A percentile compares a stretch with the other conserved stretches of the same genome.
Evolutionary conservation across 1,140 invertebrate species (phyloP).

Genomic region (Drosophila saltans): DNA sequence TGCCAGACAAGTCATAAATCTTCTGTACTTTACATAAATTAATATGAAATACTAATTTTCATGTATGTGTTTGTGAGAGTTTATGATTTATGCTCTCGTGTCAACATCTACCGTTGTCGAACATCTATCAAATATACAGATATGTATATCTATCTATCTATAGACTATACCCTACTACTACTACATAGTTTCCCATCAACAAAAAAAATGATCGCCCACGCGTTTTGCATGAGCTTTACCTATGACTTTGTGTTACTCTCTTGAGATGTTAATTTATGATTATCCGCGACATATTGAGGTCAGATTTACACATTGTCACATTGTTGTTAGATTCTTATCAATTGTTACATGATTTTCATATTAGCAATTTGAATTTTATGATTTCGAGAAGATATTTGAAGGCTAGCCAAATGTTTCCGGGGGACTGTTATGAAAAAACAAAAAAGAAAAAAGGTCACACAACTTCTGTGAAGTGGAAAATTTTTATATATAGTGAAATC

Average conservation of each 20-base stretch:
- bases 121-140: slow-evolving; percentile 56
- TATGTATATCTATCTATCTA: neutral
- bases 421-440: neutral
- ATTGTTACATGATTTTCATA: slow-evolving; percentile 74
- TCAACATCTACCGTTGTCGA: slow-evolving; percentile 52
- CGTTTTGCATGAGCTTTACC: slow-evolving; percentile 46
- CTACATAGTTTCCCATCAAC: slow-evolving; percentile 8
- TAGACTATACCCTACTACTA: neutral
- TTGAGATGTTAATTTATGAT: slow-evolving; percentile 51
- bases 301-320: slow-evolving; percentile 77
- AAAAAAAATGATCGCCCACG: slow-evolving; percentile 34
- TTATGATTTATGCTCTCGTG: slow-evolving; percentile 65
- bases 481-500: neutral
- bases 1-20: slow-evolving; percentile 71
- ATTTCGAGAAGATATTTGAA: slow-evolving; percentile 26
- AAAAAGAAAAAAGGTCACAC: neutral
- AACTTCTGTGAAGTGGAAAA: slow-evolving; percentile 5
- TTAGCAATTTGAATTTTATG: slow-evolving; percentile 45
- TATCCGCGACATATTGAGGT: slow-evolving; percentile 67
- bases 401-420: slow-evolving; percentile 15
- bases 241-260: slow-evolving; percentile 44
- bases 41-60: slow-evolving; percentile 65
- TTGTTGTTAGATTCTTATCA: slow-evolving; percentile 75
- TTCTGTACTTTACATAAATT: slow-evolving; percentile 76
- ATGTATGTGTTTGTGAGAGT: slow-evolving; percentile 15